Percentiles rank a stretch among this genome's conserved stretches.
These are phyloP conservation scores for Carassius gibelio DNA, from an alignment of 2,113 vertebrate genomes.

Conservation along the genomic window DNA sequence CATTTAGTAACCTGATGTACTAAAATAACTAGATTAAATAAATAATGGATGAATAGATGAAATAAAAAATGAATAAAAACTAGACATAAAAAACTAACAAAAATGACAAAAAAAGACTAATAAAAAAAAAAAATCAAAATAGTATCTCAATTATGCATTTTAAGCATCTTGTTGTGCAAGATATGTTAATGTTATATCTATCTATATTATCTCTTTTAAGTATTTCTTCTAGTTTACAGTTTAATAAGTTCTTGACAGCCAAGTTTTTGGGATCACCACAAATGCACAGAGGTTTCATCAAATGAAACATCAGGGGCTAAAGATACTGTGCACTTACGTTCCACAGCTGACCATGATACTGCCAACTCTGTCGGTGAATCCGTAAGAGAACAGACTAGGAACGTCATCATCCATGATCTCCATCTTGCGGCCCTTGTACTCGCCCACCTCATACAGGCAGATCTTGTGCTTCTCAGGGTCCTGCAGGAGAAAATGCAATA, in stretches of 20 bases:
- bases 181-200: background rate
- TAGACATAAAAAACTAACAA: too few relatives aligned
- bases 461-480: slow-evolving; percentile 85
- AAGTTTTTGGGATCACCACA: background rate
- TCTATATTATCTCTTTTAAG: background rate
- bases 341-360: slow-evolving; percentile 80
- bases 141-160: too few relatives aligned
- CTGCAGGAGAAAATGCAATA: slow-evolving; percentile 53
- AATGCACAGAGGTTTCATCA: background rate
- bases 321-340: slow-evolving; percentile 72
- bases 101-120: too few relatives aligned
- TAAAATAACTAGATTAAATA: too few relatives aligned
- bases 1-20: too few relatives aligned
- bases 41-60: too few relatives aligned
- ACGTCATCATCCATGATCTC: slow-evolving; percentile 86
- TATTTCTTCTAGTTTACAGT: background rate
- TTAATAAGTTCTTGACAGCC: background rate
- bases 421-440: slow-evolving; percentile 85
- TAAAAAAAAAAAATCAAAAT: too few relatives aligned
- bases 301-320: background rate
- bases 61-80: too few relatives aligned
- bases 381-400: slow-evolving; percentile 80
- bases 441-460: slow-evolving; percentile 81
- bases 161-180: background rate
- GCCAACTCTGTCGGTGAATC: slow-evolving; percentile 82